phyloP scores from a whole-genome alignment of 2,113 vertebrate species.

The Platichthys stellatus region DNA sequence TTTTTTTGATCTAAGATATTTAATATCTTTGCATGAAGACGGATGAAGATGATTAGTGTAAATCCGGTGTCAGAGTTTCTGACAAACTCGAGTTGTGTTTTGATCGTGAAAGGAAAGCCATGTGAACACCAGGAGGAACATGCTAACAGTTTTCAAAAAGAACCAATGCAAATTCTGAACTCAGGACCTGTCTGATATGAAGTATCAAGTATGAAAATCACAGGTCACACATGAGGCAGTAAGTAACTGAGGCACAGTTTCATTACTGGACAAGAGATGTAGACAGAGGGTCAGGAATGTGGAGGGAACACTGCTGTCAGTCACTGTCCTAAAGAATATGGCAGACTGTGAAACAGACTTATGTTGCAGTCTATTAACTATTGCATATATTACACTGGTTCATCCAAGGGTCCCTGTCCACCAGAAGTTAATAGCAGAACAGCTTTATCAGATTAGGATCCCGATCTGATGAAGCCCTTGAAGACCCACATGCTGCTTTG shows the following conservation, averaged over 20 bases:
- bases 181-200: constrained; percentile 4
- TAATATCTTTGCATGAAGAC: neutral
- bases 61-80: constrained; percentile 1
- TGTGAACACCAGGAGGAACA: neutral
- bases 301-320: constrained; percentile 18
- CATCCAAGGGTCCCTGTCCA: constrained; percentile 33
- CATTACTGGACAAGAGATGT: constrained; percentile 19
- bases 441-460: neutral
- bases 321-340: constrained; percentile 12
- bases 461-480: neutral
- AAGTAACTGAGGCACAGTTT: constrained; percentile 57
- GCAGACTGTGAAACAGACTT: constrained; percentile 40
- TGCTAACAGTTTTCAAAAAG: constrained; percentile 13
- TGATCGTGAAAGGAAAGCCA: neutral
- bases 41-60: neutral
- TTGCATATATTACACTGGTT: constrained; percentile 71
- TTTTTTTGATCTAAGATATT: neutral
- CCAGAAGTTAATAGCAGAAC: constrained; percentile 7
- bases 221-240: constrained; percentile 47
- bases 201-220: neutral
- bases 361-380: constrained; percentile 54
- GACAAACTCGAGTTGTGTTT: neutral
- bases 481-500: constrained; percentile 26
- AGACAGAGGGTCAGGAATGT: constrained; percentile 2
- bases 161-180: constrained; percentile 11